Percentiles rank a stretch among this genome's conserved stretches.
Evolutionary conservation across 37 sponge, comb jelly and placozoan species (phyloP).

Genomic region (Diacarnus erythraeanus): DNA sequence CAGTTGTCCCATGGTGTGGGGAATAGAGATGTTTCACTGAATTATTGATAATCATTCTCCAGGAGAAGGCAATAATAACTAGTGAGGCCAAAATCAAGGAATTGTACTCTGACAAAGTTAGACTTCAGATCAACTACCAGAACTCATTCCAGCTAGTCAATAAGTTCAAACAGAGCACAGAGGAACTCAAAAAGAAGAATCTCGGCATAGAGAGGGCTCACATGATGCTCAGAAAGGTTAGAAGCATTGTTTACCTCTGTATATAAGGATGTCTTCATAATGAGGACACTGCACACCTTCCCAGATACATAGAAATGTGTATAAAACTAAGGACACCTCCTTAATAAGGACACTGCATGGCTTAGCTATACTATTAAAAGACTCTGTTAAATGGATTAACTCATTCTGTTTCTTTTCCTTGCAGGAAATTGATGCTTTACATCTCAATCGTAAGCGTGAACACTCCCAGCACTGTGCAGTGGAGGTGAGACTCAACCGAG

Average conservation of each 20-base stretch:
- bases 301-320: too few species aligned
- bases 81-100: constrained; percentile 38
- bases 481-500: constrained; percentile 94
- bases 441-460: constrained; percentile 71
- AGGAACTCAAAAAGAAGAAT: constrained; percentile 68
- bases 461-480: constrained; percentile 69
- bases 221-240: constrained; percentile 73
- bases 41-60: neutral
- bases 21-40: too few species aligned
- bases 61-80: constrained; percentile 54
- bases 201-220: constrained; percentile 75
- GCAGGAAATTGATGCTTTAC: constrained; percentile 83
- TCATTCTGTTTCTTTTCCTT: neutral
- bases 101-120: constrained; percentile 45
- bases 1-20: too few species aligned
- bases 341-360: neutral
- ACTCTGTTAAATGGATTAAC: neutral
- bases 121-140: constrained; percentile 54
- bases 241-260: neutral
- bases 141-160: constrained; percentile 54
- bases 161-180: constrained; percentile 58
- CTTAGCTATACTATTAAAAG: neutral
- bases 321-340: too few species aligned
- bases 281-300: too few species aligned
- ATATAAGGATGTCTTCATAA: neutral